phyloP scores from a whole-genome alignment of 2,888 invertebrate genomes.

The Chironomus tentans region DNA sequence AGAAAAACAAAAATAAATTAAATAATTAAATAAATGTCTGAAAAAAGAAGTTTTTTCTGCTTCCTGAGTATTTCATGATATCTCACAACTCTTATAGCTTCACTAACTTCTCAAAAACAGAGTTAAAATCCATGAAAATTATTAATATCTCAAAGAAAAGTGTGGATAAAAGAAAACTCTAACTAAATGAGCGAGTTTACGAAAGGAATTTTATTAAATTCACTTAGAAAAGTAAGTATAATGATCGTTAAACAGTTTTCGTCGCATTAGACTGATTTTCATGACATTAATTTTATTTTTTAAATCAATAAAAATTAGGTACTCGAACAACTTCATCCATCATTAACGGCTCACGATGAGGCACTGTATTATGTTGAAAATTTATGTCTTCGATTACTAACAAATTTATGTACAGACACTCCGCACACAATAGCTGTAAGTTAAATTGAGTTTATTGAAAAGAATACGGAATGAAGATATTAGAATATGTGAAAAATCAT shows the following conservation, averaged over 20 bases:
- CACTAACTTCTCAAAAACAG: too few relatives aligned
- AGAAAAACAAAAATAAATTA: too few relatives aligned
- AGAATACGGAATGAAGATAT: not conserved
- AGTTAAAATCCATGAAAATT: too few relatives aligned
- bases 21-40: too few relatives aligned
- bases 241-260: not conserved
- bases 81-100: too few relatives aligned
- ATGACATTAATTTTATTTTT: not conserved
- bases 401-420: conserved; percentile 78
- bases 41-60: too few relatives aligned
- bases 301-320: conserved; percentile 50
- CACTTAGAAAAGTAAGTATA: conserved; percentile 7
- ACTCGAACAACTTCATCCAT: conserved; percentile 83
- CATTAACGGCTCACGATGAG: conserved; percentile 74
- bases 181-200: too few relatives aligned
- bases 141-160: too few relatives aligned
- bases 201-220: conserved; percentile 12
- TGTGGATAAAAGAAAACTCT: too few relatives aligned
- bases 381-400: conserved; percentile 77
- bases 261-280: not conserved
- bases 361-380: conserved; percentile 88
- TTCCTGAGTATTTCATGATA: too few relatives aligned
- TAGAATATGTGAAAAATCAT: too few relatives aligned
- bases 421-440: conserved; percentile 67
- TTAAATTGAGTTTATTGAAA: not conserved